A percentile compares a stretch with the other conserved stretches of the same genome.
phyloP scores from a whole-genome alignment of 2,888 invertebrate species.

The Cheilosia pagana region DNA sequence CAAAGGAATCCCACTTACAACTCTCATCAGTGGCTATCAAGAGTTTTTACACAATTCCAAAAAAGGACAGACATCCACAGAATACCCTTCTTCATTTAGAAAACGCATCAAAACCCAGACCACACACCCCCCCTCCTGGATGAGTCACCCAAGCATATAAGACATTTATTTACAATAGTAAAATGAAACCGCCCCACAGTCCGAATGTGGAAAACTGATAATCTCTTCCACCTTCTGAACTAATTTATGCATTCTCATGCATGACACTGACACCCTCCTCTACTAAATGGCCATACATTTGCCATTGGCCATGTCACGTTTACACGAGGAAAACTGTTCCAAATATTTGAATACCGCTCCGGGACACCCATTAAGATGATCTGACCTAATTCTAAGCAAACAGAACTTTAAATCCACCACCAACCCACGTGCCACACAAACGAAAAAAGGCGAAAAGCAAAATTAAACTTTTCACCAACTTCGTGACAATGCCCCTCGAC shows the following conservation, averaged over 20 bases:
- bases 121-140: not conserved
- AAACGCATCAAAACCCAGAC: not conserved
- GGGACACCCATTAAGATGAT: conserved; percentile 58
- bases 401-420: conserved; percentile 34
- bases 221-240: conserved; percentile 4
- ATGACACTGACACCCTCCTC: conserved; percentile 18
- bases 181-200: conserved; percentile 4
- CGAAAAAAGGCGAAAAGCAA: conserved; percentile 1
- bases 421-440: not conserved
- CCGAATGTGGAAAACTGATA: conserved; percentile 3
- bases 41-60: too few species aligned
- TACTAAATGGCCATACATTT: conserved; percentile 1
- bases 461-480: conserved; percentile 46
- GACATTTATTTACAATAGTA: conserved; percentile 14
- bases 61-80: too few species aligned
- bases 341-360: conserved; percentile 54
- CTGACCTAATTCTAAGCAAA: conserved; percentile 63
- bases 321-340: conserved; percentile 27
- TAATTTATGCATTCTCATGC: conserved; percentile 68
- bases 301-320: conserved; percentile 41
- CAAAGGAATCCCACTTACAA: too few species aligned
- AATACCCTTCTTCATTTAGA: too few species aligned
- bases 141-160: conserved; percentile 2
- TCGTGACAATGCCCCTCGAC: conserved; percentile 35
- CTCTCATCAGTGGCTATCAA: too few species aligned